Evolutionary conservation across 2,888 invertebrate genomes (phyloP).

Genomic region (Anoncus sp.): DNA sequence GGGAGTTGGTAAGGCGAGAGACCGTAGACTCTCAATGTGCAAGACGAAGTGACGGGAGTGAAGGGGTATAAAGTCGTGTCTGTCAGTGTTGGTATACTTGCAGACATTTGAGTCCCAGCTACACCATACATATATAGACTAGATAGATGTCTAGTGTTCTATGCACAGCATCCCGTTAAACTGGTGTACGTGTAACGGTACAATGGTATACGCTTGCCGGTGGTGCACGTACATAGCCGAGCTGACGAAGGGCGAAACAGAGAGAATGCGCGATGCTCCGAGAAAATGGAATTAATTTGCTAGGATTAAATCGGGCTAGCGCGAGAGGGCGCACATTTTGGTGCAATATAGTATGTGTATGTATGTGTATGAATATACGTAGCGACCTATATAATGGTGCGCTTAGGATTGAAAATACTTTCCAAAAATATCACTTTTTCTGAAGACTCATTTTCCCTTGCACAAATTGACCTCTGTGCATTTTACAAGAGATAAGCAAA

Average conservation of each 20-base stretch:
- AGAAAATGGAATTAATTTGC: conserved; percentile 83
- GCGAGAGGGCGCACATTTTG: neutral
- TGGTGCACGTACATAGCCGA: conserved; percentile 72
- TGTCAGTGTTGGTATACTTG: neutral
- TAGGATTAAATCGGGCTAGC: conserved; percentile 79
- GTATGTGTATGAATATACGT: neutral
- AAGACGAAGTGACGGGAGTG: conserved; percentile 34
- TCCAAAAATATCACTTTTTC: neutral
- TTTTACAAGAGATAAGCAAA: neutral
- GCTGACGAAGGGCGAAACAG: conserved; percentile 82
- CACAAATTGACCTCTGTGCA: neutral
- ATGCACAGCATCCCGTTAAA: conserved; percentile 2
- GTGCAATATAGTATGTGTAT: neutral
- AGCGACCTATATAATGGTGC: no score
- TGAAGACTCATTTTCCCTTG: neutral
- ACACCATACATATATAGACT: neutral
- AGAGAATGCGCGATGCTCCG: conserved; percentile 82
- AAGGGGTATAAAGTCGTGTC: conserved; percentile 58
- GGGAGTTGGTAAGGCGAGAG: conserved; percentile 50
- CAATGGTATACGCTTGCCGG: conserved; percentile 21
- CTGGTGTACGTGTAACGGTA: conserved; percentile 19
- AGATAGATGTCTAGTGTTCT: neutral
- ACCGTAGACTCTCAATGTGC: conserved; percentile 29
- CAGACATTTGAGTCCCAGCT: neutral
- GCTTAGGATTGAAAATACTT: no score